Conservation (phyloP, 2,797 vertebrate species). For the Chaunax sp. region DNA sequence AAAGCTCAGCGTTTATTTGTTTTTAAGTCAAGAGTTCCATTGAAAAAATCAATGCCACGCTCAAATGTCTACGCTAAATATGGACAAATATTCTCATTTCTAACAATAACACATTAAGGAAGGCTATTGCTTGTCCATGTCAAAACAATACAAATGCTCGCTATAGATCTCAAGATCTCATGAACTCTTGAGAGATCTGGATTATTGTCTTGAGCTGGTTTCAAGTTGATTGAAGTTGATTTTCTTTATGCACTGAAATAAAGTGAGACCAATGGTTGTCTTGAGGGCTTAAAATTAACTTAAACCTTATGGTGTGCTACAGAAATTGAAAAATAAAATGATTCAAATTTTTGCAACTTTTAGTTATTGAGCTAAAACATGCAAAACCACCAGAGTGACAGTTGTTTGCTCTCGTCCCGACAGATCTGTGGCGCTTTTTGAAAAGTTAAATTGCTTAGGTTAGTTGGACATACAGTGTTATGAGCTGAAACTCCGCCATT, state of each 20-base stretch:
- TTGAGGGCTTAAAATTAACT: slow-evolving; percentile 3
- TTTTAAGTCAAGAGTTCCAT: too few relatives aligned
- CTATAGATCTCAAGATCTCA: too few relatives aligned
- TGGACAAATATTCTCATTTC: too few relatives aligned
- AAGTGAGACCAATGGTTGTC: slow-evolving; percentile 8
- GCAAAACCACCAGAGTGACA: slow-evolving; percentile 6
- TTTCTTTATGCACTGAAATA: too few relatives aligned
- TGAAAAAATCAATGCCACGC: slow-evolving; percentile 6
- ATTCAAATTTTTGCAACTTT: neutral
- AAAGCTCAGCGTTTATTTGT: neutral
- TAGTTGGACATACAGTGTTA: neutral
- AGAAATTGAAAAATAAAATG: neutral
- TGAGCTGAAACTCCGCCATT: slow-evolving; percentile 26
- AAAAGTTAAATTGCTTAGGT: neutral
- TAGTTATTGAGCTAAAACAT: slow-evolving; percentile 5
- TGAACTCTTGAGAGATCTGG: too few relatives aligned
- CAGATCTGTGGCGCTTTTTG: neutral
- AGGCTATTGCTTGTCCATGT: too few relatives aligned
- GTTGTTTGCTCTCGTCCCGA: neutral
- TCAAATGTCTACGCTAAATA: neutral
- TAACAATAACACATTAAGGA: too few relatives aligned
- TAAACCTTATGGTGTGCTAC: neutral
- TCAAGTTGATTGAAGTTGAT: too few relatives aligned
- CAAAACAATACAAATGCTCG: too few relatives aligned
- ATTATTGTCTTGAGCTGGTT: too few relatives aligned